Evolutionary conservation across 2,797 vertebrate genomes (phyloP), one percentile per base, ranked within the genome.

Genomic region (Aphelocoma californica): DNA sequence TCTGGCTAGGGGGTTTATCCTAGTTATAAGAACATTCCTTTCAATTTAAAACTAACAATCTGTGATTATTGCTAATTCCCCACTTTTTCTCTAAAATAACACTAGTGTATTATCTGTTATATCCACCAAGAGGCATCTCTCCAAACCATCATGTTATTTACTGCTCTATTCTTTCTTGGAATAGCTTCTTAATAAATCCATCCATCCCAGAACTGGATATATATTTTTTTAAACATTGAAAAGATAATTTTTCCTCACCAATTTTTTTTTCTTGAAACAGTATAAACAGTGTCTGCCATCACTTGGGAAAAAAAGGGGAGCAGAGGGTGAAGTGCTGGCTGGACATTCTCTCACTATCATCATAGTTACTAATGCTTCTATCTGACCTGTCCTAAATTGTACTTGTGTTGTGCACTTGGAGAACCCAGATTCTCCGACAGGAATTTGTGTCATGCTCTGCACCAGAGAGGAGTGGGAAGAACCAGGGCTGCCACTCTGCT

Each of bases 261-360:
- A 1, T 4, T 23, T 56, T 21, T 71, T 44, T 83, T 75, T 19
- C 18, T 48, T 62, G 36, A 40, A 58, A 18, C 9, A 9, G 10
- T 51, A 2, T 56, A 6, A 36, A 32, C 18, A 3, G 21, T 80
- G 38, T 82, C 48, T 86, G 38, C 14, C 61, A 16, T 54, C 18
- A 25, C 32, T 66, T 50, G 24, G 21, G 31, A 57, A 80, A 54
- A 34, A 86, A 25, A 40, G 21, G 32, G 13, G 21, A 72, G 12
- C 26, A 58, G 32, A 57, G 21, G 4, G 28, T 38, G 20, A 57
- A 13, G 19, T 61, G 42, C 67, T 80, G 56, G n/a, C 25, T 7
- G 2, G n/a, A 67, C 1, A 1, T 71, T 64, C 28, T 48, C 36
- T 83, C 15, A 6, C 28, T 60, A 3, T 6, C 0, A n/a, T 64